These are phyloP conservation scores for Diorhabda elongata DNA, from an alignment of 1,140 invertebrate genomes.

Conservation along the genomic window DNA sequence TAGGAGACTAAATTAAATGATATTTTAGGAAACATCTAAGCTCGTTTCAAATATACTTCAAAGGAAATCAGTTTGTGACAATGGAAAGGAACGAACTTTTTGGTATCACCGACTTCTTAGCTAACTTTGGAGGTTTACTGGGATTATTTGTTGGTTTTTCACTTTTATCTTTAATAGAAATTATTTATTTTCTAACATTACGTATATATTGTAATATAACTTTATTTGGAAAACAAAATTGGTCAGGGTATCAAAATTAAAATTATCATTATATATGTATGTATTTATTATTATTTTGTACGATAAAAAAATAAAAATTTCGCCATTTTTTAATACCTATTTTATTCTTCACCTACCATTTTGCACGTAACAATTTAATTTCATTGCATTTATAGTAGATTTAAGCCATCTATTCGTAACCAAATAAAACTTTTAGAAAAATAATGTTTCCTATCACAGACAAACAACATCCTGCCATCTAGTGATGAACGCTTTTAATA, in stretches of 20 bases:
- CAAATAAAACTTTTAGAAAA: no score
- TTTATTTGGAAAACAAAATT: conserved; percentile 26
- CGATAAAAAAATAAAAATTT: no score
- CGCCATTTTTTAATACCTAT: no score
- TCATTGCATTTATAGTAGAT: no score
- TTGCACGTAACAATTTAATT: no score
- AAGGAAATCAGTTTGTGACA: conserved; percentile 59
- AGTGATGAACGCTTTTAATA: no score
- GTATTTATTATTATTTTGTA: no score
- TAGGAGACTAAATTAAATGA: background rate
- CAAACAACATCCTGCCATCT: no score
- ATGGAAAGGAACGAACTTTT: conserved; percentile 58
- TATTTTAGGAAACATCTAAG: conserved; percentile 44
- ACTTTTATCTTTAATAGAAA: conserved; percentile 58
- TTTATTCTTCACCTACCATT: no score
- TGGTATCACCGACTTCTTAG: conserved; percentile 59
- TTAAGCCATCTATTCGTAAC: no score
- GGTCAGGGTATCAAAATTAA: conserved; percentile 19
- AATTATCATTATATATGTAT: no score
- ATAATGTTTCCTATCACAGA: no score
- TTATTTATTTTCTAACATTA: conserved; percentile 59
- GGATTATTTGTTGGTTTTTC: conserved; percentile 65
- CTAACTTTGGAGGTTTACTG: conserved; percentile 60
- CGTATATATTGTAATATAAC: conserved; percentile 46
- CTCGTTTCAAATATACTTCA: conserved; percentile 54